Evolutionary conservation across 2,888 invertebrate genomes (phyloP), one percentile per base, ranked within the genome.

Genomic region (Oxystoma pomonae): DNA sequence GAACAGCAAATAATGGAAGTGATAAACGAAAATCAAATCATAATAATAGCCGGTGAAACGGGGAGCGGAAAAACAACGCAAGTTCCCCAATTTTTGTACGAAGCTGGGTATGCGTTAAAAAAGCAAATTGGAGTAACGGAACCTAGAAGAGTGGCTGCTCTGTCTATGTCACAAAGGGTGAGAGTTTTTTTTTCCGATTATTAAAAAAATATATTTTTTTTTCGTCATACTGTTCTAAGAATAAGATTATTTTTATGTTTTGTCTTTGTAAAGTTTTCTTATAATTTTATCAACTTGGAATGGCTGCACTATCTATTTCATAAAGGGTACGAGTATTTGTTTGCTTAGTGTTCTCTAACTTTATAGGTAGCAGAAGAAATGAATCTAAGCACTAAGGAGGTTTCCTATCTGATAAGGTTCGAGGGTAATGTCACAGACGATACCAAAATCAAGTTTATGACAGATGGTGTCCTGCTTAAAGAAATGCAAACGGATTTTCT

Each of bases 391-490:
- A 81, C 82, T 53, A 85, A 87, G 18, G 86, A 90, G 75, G 91
- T 97, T 0, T 94, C 95, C 0, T 97, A 95, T 79, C 84, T 96
- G 60, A 98, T 99, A 80, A 85, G 99, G 64, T 99, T 96, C 76
- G 98, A 99, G 75, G 97, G 96, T 17, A 98, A 96, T 73, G 90
- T 87, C 0, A 91, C 90, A 0, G 86, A 89, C 0, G 86, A 92
- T 2, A 99, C 99, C 0, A 90, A 89, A 78, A 94, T 99, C 63
- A 98, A 98, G 81, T 99, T 99, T 76, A 97, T 99, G 98, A 99
- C 99, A 5, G 99, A 99, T 78, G 92, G 99, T 79, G 97, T 99
- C 0, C 84, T 99, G 5, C 81, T 99, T 22, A 95, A 94, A 79
- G 97, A 97, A 81, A 86, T 96, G 55, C 92, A 95, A 81, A 84